Base-by-base conservation (phyloP, 2,888 invertebrate genomes). In the Capitulum mitella region DNA sequence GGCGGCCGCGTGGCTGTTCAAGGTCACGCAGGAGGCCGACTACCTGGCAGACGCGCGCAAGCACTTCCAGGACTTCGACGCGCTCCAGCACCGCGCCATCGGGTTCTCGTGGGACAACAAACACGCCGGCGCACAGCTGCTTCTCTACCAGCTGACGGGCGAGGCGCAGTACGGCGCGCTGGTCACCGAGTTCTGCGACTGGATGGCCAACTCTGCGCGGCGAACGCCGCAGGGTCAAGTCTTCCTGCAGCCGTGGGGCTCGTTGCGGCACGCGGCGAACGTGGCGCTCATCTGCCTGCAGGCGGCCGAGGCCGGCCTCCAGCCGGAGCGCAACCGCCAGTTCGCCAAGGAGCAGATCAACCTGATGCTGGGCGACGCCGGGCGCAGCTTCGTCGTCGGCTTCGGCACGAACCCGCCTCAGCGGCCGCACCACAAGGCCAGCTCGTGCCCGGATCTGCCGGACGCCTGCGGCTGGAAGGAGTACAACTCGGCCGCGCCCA, bases 61-160 rank as follows among this genome's bases (percentile, higher is more conserved):
- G 3, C 70, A 58, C 64, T 80, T 78, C 78, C 76, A 54, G n/a
- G 78, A 79, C 61, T 80, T 80, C 48, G 54, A 19, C n/a, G 34
- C 88, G 82, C 84, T 84, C 80, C 85, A 86, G 14, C 78, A 61
- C 16, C 29, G 77, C 22, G 54, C 76, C 32, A 86, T 86, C 70
- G 87, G 87, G 80, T 89, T 89, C 81, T 88, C 86, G 80, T 89
- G 88, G 83, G 89, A 89, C 81, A 88, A 88, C 80, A 89, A 89
- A 82, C 86, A 86, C n/a, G 88, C 88, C 2, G 89, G 89, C 22
- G 84, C 82, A 10, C 82, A 88, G 87, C 84, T 88, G 19, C 84
- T 89, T 14, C 81, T 89, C 78, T 88, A 88, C 0, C 86, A 88
- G 81, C 80, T 87, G 75, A 88, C 88, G 0, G 84, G 85, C 5